Percentiles rank a stretch among this genome's conserved stretches.
These are phyloP conservation scores for Hippopotamus amphibius DNA, from an alignment of 2,113 vertebrate genomes.

Conservation along the genomic window DNA sequence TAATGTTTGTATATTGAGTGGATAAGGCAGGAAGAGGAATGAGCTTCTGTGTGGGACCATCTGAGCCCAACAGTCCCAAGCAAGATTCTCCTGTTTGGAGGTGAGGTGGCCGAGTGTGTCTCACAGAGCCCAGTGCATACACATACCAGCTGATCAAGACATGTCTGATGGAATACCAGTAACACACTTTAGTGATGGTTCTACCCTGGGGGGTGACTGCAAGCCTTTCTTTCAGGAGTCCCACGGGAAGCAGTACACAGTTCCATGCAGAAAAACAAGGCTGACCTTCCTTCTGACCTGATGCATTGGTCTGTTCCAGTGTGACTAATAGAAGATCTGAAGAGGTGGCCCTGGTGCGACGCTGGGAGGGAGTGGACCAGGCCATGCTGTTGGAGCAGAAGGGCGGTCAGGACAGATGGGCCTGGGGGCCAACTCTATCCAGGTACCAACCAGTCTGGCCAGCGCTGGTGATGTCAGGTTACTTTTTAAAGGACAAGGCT, in stretches of 20 bases:
- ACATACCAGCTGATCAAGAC: not conserved
- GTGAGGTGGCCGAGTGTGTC: not conserved
- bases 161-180: not conserved
- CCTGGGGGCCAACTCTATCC: not conserved
- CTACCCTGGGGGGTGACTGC: not conserved
- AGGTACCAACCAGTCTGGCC: not conserved
- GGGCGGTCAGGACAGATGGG: not conserved
- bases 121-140: not conserved
- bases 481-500: slow-evolving; percentile 64
- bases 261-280: not conserved
- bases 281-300: not conserved
- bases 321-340: not conserved
- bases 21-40: not conserved
- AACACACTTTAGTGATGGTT: not conserved
- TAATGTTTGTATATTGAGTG: not conserved
- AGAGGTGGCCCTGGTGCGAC: not conserved
- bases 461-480: slow-evolving; percentile 60
- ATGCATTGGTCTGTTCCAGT: not conserved
- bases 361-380: not conserved
- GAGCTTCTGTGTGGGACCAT: not conserved
- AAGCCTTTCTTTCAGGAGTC: not conserved
- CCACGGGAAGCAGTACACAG: not conserved
- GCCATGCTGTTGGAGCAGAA: not conserved
- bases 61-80: not conserved
- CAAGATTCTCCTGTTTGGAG: slow-evolving; percentile 17